phyloP scores from a whole-genome alignment of 64 coral and sea anemone genomes.

The Stichodactyla helianthus region DNA sequence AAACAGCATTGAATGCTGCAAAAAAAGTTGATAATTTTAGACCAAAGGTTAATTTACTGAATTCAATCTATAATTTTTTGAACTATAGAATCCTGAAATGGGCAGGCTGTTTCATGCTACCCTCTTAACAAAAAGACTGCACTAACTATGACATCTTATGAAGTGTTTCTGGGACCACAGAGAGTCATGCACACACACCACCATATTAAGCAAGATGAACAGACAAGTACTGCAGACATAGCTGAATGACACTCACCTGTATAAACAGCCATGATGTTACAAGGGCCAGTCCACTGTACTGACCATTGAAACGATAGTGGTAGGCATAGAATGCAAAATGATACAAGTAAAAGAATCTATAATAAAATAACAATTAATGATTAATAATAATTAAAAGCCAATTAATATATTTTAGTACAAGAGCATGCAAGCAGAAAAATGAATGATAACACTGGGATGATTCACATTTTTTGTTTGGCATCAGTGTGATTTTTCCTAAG shows the following conservation, averaged over 20 bases:
- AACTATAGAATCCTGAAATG: too few species aligned
- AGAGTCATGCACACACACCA: not conserved
- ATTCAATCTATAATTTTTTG: too few species aligned
- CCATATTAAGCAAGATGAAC: not conserved
- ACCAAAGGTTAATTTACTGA: not conserved
- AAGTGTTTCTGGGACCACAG: not conserved
- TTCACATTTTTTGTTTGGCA: too few species aligned
- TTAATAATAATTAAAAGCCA: too few species aligned
- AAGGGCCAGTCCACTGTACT: conserved; percentile 93
- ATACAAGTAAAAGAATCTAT: conserved; percentile 96
- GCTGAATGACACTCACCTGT: conserved; percentile 58
- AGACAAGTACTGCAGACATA: not conserved
- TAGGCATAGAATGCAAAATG: conserved; percentile 99
- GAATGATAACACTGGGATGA: too few species aligned
- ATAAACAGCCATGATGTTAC: conserved; percentile 99
- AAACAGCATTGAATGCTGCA: conserved; percentile 95
- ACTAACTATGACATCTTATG: not conserved
- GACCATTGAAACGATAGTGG: conserved; percentile 97
- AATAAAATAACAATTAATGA: not conserved
- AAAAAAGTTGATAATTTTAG: not conserved
- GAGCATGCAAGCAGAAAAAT: too few species aligned
- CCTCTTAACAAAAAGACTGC: too few species aligned
- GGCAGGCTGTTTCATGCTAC: too few species aligned
- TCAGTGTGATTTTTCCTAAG: too few species aligned
- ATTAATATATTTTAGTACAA: too few species aligned